Conservation (phyloP, 2,113 vertebrate species). For the Chloropsis cyanopogon region DNA sequence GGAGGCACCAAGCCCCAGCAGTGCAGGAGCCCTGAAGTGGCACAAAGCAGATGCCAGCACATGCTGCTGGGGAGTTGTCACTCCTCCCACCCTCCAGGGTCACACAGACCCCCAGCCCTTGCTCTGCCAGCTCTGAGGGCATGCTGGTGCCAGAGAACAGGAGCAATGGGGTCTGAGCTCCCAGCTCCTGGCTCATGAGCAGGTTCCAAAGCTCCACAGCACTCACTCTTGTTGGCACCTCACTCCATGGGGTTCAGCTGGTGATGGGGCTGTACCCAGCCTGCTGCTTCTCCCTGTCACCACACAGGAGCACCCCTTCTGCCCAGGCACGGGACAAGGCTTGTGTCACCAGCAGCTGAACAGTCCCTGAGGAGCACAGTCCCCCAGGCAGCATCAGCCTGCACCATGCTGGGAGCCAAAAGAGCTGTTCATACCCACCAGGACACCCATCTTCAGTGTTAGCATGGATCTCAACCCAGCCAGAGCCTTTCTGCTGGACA, state of each 20-base stretch:
- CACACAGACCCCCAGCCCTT: not conserved
- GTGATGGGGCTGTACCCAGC: not conserved
- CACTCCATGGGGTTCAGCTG: not conserved
- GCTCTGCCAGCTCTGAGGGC: fast-evolving
- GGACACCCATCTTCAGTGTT: fast-evolving
- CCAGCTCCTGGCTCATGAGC: not conserved
- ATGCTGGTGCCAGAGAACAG: fast-evolving
- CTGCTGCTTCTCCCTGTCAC: not conserved
- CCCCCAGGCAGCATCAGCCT: not conserved
- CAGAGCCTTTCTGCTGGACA: not conserved
- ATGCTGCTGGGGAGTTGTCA: not conserved
- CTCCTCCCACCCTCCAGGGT: not conserved
- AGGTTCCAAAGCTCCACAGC: fast-evolving
- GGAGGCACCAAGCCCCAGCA: not conserved
- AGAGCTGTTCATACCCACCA: fast-evolving
- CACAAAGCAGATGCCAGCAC: not conserved
- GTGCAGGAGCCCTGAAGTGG: not conserved
- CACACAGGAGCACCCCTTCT: not conserved
- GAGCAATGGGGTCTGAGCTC: not conserved
- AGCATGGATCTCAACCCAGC: not conserved
- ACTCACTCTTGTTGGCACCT: fast-evolving
- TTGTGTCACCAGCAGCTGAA: not conserved
- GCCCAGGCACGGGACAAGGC: not conserved
- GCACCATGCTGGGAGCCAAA: not conserved
- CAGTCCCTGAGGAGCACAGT: not conserved